A percentile compares a stretch with the other conserved stretches of the same genome.
Conservation (phyloP, 2,113 vertebrate species). For the Xiphophorus couchianus region DNA sequence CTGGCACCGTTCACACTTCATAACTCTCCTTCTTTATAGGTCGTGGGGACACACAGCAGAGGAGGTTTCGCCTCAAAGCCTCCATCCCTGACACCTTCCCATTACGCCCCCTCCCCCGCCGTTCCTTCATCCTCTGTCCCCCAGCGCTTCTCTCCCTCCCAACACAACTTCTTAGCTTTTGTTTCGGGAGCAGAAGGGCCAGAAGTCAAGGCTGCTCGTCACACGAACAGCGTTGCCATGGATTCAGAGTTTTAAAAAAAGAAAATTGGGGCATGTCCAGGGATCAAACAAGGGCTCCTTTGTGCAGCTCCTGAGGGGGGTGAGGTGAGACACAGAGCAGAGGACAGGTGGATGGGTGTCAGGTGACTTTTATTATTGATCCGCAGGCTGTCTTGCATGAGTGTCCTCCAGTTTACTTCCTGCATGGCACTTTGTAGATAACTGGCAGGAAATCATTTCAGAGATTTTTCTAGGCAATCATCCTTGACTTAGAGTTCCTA, state of each 20-base stretch:
- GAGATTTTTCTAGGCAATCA: background rate
- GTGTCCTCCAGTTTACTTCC: background rate
- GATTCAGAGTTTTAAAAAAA: conserved; percentile 47
- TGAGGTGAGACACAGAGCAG: conserved; percentile 4
- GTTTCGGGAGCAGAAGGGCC: conserved; percentile 69
- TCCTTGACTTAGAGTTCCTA: background rate
- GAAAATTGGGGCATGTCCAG: conserved; percentile 54
- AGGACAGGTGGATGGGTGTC: conserved; percentile 62
- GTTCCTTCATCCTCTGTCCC: conserved; percentile 40
- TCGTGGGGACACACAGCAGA: conserved; percentile 43
- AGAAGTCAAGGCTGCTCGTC: conserved; percentile 71
- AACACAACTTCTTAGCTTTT: conserved; percentile 70
- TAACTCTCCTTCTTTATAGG: conserved; percentile 68
- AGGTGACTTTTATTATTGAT: conserved; percentile 44
- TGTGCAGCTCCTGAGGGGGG: conserved; percentile 53
- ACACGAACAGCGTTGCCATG: conserved; percentile 74
- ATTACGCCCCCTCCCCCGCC: conserved; percentile 36
- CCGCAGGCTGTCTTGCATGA: background rate
- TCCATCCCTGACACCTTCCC: conserved; percentile 66
- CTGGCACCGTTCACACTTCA: conserved; percentile 48
- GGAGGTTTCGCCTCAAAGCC: conserved; percentile 65
- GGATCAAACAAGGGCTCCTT: conserved; percentile 72
- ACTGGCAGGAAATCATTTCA: conserved; percentile 23
- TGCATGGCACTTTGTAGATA: conserved; percentile 1
- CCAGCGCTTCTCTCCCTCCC: conserved; percentile 13